phyloP scores from a whole-genome alignment of 2,113 vertebrate genomes.

The Vulpes vulpes region DNA sequence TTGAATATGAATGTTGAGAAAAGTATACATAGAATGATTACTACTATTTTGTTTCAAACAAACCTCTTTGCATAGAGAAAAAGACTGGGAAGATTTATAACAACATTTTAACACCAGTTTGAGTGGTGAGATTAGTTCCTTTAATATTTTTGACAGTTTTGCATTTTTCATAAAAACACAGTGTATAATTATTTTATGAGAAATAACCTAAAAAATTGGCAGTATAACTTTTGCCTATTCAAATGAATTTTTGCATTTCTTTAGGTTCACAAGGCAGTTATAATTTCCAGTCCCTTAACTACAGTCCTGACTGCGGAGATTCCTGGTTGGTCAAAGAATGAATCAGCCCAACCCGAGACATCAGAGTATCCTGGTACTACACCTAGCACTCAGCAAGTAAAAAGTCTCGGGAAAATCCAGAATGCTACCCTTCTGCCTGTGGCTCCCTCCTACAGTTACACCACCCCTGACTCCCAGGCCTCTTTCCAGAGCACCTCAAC shows the following conservation, averaged over 20 bases:
- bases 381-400: background rate
- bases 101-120: constrained; percentile 47
- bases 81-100: constrained; percentile 30
- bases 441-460: constrained; percentile 69
- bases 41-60: constrained; percentile 58
- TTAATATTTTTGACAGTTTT: constrained; percentile 55
- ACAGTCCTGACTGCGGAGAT: constrained; percentile 81
- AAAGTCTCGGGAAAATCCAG: constrained; percentile 53
- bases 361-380: constrained; percentile 65
- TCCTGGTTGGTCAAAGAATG: constrained; percentile 65
- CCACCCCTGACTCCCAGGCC: constrained; percentile 14
- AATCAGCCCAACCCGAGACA: constrained; percentile 58
- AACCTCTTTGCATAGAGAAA: background rate
- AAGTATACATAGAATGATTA: background rate
- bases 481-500: constrained; percentile 79
- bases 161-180: constrained; percentile 48
- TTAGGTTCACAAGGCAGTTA: constrained; percentile 77
- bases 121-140: constrained; percentile 47
- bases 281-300: constrained; percentile 69
- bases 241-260: constrained; percentile 68
- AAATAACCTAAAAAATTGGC: background rate
- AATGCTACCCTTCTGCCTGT: constrained; percentile 62
- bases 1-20: constrained; percentile 32
- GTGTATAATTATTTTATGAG: constrained; percentile 48
- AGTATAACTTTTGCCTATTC: constrained; percentile 50